These are phyloP conservation scores for Phyllopteryx taeniolatus DNA, from an alignment of 2,113 vertebrate species.

Conservation along the genomic window DNA sequence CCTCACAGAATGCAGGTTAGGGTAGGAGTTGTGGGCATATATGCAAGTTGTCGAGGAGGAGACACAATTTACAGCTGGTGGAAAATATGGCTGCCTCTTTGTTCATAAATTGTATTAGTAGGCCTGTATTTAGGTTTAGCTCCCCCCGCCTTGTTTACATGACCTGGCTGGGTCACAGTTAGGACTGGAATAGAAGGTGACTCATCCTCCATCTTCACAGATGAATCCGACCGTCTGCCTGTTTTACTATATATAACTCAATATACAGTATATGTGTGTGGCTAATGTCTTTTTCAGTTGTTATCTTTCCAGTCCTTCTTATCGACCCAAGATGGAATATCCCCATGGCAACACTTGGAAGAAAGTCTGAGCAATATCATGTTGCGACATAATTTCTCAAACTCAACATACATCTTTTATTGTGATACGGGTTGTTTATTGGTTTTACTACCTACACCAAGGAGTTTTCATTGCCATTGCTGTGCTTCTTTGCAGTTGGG, in stretches of 20 bases:
- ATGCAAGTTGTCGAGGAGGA: not conserved
- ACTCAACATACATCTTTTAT: not conserved
- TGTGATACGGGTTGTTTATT: not conserved
- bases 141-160: constrained; percentile 61
- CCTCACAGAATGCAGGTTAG: constrained; percentile 32
- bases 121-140: constrained; percentile 48
- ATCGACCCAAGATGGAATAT: constrained; percentile 39
- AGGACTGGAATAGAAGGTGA: constrained; percentile 61
- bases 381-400: not conserved
- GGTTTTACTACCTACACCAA: not conserved
- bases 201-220: constrained; percentile 49
- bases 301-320: constrained; percentile 25
- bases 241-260: constrained; percentile 28
- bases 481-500: not conserved
- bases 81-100: constrained; percentile 6
- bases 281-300: constrained; percentile 28
- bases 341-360: constrained; percentile 49
- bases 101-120: constrained; percentile 16
- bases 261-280: constrained; percentile 7
- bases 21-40: constrained; percentile 1
- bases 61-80: not conserved
- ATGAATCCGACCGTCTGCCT: constrained; percentile 46
- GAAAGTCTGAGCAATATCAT: not conserved
- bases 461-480: not conserved
- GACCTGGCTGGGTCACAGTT: constrained; percentile 52